These are phyloP conservation scores for Anoplolepis gracilipes DNA, from an alignment of 1,140 invertebrate genomes.

Conservation along the genomic window DNA sequence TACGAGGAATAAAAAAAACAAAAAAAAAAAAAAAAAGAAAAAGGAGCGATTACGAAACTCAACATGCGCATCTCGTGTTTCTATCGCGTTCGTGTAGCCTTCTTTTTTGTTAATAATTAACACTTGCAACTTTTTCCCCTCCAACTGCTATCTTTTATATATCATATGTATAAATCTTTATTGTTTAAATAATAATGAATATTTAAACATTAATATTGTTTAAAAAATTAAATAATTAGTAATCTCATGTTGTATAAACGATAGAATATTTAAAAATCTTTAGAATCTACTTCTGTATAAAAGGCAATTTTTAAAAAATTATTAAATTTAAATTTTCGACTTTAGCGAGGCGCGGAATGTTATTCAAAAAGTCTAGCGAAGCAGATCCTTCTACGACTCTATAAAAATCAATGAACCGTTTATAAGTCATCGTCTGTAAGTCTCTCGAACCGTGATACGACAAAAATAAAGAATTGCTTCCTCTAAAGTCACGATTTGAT, in stretches of 20 bases:
- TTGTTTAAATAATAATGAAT: slow-evolving; percentile 47
- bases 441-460: slow-evolving; percentile 14
- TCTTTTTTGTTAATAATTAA: slow-evolving; percentile 49
- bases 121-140: slow-evolving; percentile 25
- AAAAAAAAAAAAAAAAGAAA: background rate
- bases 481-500: background rate
- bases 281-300: background rate
- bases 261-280: slow-evolving; percentile 31
- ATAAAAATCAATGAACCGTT: slow-evolving; percentile 30
- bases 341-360: background rate
- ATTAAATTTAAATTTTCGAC: slow-evolving; percentile 38
- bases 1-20: too few relatives aligned
- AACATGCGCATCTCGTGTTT: slow-evolving; percentile 20
- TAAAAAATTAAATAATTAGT: slow-evolving; percentile 37
- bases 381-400: slow-evolving; percentile 17
- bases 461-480: slow-evolving; percentile 9
- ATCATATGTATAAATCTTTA: slow-evolving; percentile 37
- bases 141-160: background rate
- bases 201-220: slow-evolving; percentile 49
- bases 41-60: slow-evolving; percentile 33
- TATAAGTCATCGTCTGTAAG: background rate
- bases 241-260: background rate
- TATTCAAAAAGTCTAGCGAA: slow-evolving; percentile 12
- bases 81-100: slow-evolving; percentile 14
- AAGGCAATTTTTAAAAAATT: slow-evolving; percentile 37